Evolutionary conservation across 1,140 invertebrate species (phyloP), one percentile per base, ranked within the genome.

Genomic region (Heliconius nattereri): DNA sequence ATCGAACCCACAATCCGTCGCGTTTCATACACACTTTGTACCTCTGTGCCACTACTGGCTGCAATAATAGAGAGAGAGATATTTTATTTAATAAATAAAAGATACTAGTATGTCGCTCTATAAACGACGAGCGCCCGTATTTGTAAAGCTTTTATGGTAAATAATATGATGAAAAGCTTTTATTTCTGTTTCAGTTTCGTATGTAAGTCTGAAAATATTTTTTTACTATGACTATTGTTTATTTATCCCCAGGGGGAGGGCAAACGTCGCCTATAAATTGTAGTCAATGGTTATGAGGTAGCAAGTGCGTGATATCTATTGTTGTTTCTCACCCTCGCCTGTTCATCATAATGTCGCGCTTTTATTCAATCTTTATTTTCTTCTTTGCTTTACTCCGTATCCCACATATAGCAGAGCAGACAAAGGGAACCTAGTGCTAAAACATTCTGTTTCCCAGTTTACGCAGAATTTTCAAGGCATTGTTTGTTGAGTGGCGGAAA

Each of bases 251-350:
- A 60, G 84, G 76, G 82, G 82, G 83, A 76, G 81, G 73, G 81
- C 86, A 84, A 86, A 87, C 79, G 85, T 85, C 81, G 80, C 78
- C 84, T 86, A 87, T 90, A 88, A 90, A 91, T 89, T 89, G 80
- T 83, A 87, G 85, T 85, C 85, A 84, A 91, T 87, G 86, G 85
- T 89, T 89, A 89, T 88, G 89, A 90, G 88, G 86, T 86, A 85
- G 85, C 84, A 85, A 91, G 83, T 87, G 84, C 87, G 89, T 91
- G 87, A 85, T 85, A 80, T 85, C 80, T 88, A 89, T 91, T 91
- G 86, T 90, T 71, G 78, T 74, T 79, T 20, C 35, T 45, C 78
- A 71, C 79, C 71, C 80, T 78, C 81, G 45, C 73, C 66, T 79
- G 80, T 86, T 85, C 85, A 80, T 86, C 84, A 89, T 85, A 86